These are phyloP conservation scores for Chrosomus eos DNA, from an alignment of 2,797 vertebrate genomes.

Conservation along the genomic window DNA sequence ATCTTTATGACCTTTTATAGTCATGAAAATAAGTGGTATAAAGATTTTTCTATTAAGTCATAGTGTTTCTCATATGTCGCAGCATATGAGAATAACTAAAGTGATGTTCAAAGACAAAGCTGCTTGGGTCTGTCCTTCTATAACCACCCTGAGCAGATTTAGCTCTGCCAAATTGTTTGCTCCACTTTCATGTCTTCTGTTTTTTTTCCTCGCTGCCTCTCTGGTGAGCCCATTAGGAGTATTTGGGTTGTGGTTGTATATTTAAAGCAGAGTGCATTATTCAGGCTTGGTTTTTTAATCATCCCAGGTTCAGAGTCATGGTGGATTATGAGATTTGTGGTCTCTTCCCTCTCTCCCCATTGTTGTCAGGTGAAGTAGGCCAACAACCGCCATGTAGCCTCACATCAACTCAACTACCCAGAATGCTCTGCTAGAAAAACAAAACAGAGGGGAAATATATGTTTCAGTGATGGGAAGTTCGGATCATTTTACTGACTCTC, in stretches of 20 bases:
- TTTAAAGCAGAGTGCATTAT: constrained; percentile 62
- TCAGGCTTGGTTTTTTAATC: constrained; percentile 67
- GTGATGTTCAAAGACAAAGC: constrained; percentile 15
- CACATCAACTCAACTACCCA: constrained; percentile 36
- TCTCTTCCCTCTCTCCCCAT: constrained; percentile 37
- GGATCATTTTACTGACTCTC: too few relatives aligned
- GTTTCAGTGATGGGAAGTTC: too few relatives aligned
- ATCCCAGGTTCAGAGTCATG: constrained; percentile 59
- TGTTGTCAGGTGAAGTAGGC: constrained; percentile 53
- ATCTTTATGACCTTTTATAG: background rate
- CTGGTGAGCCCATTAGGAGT: constrained; percentile 54
- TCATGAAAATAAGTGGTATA: background rate
- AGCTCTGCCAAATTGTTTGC: constrained; percentile 27
- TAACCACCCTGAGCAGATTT: constrained; percentile 14
- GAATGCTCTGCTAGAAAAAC: constrained; percentile 13
- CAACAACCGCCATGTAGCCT: constrained; percentile 21
- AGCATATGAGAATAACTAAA: constrained; percentile 16
- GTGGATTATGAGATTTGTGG: constrained; percentile 69
- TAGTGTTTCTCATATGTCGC: background rate
- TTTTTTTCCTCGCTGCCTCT: background rate
- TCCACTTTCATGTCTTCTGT: constrained; percentile 23
- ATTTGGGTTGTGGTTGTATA: constrained; percentile 57
- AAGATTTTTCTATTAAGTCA: background rate
- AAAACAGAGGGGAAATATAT: background rate
- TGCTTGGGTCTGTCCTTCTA: background rate